Conservation (phyloP, 2,797 vertebrate genomes). For the Vireo griseus region DNA sequence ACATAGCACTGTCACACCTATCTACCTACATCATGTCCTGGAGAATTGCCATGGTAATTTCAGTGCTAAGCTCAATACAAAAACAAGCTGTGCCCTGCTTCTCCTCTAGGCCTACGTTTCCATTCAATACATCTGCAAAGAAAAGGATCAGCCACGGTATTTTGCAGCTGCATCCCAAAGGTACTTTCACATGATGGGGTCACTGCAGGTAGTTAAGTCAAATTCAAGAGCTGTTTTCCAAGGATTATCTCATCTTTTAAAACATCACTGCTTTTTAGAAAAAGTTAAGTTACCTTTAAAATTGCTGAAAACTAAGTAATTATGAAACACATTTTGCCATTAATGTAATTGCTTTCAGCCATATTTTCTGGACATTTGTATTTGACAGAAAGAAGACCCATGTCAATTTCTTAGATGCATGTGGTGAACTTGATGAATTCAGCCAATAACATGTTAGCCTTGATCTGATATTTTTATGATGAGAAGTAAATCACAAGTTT, state of each 20-base stretch:
- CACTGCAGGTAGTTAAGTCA: background rate
- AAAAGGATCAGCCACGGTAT: background rate
- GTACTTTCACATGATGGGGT: background rate
- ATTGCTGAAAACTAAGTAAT: background rate
- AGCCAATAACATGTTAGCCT: background rate
- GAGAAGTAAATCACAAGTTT: background rate
- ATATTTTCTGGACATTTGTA: constrained; percentile 25
- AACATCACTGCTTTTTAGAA: background rate
- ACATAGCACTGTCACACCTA: background rate
- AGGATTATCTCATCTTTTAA: background rate
- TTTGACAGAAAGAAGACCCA: background rate
- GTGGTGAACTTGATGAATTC: constrained; percentile 11
- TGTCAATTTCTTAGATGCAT: background rate
- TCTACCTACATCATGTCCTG: background rate
- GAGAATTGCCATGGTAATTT: background rate
- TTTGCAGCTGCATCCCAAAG: background rate
- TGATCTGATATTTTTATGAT: background rate
- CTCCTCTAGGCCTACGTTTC: background rate
- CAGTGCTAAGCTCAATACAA: background rate
- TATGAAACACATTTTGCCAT: constrained; percentile 22
- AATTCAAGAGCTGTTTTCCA: background rate
- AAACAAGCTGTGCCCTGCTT: background rate
- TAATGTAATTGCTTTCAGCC: constrained; percentile 34
- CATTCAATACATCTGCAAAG: background rate
- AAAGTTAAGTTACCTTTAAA: background rate